Base-by-base conservation (phyloP, 2,888 invertebrate genomes). In the Alloscopus bannaensis region DNA sequence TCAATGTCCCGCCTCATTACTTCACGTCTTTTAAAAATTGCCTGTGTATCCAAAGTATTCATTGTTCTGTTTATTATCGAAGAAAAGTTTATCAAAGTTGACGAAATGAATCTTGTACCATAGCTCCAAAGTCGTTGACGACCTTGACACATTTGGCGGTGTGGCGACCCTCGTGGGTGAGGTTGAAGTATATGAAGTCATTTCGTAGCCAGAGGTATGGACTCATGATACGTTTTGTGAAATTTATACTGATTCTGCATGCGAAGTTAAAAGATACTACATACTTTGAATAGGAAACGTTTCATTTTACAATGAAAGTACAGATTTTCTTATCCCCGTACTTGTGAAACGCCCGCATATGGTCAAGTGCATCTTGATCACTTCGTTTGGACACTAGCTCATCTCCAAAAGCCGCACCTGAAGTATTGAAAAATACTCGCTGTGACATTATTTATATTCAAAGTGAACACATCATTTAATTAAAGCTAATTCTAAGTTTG, bases 131-230 rank as follows among this genome's bases (percentile, higher is more conserved):
- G 0, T 18, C 50, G 16, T 68, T 66, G 1, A 75, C 55, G 11
- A 36, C 47, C 29, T 66, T 16, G 0, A 29, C 16, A 28, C 18
- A 11, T n/a, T 55, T 55, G 8, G 24, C 24, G 3, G 24, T 26
- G 6, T 22, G 55, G 20, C 24, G 4, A n/a, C 76, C 76, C 11
- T 26, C 76, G 6, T 11, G 13, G 6, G 62, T 69, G 1, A 76
- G 55, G 55, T 62, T 42, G 36, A 59, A 69, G 59, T 69, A 76
- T 11, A 76, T 52, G 24, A 69, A 62, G 31, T 76, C 76, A 29
- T 59, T 76, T 6, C 57, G 42, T 1, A 60, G 24, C 69, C 62
- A 77, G 13, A 66, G 57, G 24, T 64, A 69, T 3, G 77, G 69
- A 20, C 52, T 52, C 40, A 64, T 28, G 11, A 77, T 16, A n/a